Evolutionary conservation across 1,140 invertebrate genomes (phyloP).

Genomic region (Wiebesia pumilae): DNA sequence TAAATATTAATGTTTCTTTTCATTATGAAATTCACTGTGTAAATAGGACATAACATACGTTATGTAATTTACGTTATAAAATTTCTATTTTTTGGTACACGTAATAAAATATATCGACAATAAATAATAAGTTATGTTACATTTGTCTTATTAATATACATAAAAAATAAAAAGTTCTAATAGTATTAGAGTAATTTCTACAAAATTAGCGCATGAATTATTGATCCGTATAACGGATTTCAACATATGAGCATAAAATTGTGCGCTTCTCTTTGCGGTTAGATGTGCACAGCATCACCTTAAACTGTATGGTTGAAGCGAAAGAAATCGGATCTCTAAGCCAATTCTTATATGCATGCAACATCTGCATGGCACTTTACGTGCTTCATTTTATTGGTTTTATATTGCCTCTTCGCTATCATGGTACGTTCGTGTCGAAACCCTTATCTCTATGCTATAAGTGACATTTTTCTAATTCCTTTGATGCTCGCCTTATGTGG

Average conservation of each 20-base stretch:
- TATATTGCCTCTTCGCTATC: slow-evolving; percentile 46
- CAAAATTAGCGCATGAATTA: slow-evolving; percentile 22
- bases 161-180: too few relatives aligned
- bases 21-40: too few relatives aligned
- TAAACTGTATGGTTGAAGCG: background rate
- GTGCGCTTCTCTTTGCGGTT: background rate
- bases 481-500: background rate
- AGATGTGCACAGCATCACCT: background rate
- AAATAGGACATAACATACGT: too few relatives aligned
- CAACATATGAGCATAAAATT: background rate
- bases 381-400: slow-evolving; percentile 52
- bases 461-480: background rate
- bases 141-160: background rate
- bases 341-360: slow-evolving; percentile 23
- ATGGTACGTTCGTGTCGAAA: slow-evolving; percentile 47
- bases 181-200: background rate
- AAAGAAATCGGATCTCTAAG: slow-evolving; percentile 32
- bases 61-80: too few relatives aligned
- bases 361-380: slow-evolving; percentile 44
- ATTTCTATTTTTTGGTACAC: too few relatives aligned
- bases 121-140: background rate
- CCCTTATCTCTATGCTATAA: background rate
- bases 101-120: background rate
- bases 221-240: background rate
- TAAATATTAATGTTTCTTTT: too few relatives aligned